Evolutionary conservation across 2,797 vertebrate species (phyloP).

Genomic region (Adelosebastes latens): DNA sequence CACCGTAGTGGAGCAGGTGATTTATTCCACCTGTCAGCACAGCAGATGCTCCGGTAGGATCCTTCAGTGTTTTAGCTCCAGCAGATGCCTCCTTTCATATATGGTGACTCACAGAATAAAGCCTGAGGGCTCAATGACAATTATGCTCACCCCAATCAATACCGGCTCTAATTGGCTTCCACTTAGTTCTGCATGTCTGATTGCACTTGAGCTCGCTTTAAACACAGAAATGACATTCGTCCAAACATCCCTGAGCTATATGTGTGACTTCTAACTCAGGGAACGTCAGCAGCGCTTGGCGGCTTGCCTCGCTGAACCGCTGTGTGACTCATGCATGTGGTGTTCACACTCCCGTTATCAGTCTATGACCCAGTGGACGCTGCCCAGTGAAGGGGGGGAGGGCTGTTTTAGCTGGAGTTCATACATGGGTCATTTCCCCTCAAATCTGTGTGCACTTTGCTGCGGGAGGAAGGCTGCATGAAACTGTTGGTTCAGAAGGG

Average conservation of each 20-base stretch:
- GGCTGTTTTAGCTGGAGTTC: too few species aligned
- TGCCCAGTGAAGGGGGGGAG: too few species aligned
- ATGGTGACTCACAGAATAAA: constrained; percentile 17
- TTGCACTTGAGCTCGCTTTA: background rate
- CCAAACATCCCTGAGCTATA: background rate
- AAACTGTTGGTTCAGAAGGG: too few species aligned
- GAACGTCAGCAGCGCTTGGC: too few species aligned
- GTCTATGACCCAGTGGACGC: too few species aligned
- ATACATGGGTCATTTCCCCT: too few species aligned
- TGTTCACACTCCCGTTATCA: too few species aligned
- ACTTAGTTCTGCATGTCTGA: background rate
- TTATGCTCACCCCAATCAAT: constrained; percentile 40
- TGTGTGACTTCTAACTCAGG: background rate
- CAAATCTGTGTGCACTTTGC: too few species aligned
- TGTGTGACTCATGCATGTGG: too few species aligned
- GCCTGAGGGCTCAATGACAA: constrained; percentile 38
- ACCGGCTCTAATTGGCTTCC: background rate
- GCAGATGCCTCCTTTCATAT: constrained; percentile 42
- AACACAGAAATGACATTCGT: background rate
- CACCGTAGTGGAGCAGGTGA: constrained; percentile 49
- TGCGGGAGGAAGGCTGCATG: too few species aligned
- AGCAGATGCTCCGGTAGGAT: constrained; percentile 56
- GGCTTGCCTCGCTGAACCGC: accelerated
- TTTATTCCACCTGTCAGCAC: constrained; percentile 65
- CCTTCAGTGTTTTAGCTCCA: constrained; percentile 29